phyloP scores from a whole-genome alignment of 1,140 invertebrate species.

The Aphis craccivora region DNA sequence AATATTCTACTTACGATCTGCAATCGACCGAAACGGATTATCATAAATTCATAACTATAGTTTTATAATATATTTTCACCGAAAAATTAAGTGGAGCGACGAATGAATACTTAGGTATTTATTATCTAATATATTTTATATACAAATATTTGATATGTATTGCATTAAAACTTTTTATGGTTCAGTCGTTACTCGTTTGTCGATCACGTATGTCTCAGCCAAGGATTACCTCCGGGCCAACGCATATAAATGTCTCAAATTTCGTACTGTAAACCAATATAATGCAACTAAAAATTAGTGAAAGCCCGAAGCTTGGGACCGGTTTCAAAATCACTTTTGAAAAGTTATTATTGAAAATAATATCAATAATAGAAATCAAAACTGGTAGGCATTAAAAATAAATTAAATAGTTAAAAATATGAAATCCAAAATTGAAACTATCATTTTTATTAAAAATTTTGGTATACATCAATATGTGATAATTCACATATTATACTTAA shows the following conservation, averaged over 20 bases:
- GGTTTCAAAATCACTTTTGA: constrained; percentile 9
- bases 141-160: not conserved
- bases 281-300: not conserved
- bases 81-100: not conserved
- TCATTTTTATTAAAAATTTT: not conserved
- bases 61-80: not conserved
- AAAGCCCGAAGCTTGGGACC: not conserved
- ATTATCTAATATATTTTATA: not conserved
- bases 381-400: not conserved
- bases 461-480: not conserved
- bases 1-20: not conserved
- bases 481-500: not conserved
- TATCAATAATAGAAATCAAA: not conserved
- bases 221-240: not conserved
- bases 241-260: not conserved
- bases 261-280: not conserved
- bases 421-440: not conserved
- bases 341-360: not conserved
- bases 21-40: not conserved
- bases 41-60: not conserved
- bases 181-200: not conserved
- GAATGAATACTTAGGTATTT: not conserved
- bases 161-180: not conserved
- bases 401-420: not conserved
- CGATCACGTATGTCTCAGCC: not conserved